Percentiles rank a stretch among this genome's conserved stretches.
These are phyloP conservation scores for Micropterix aruncella DNA, from an alignment of 2,888 invertebrate genomes.

Conservation along the genomic window DNA sequence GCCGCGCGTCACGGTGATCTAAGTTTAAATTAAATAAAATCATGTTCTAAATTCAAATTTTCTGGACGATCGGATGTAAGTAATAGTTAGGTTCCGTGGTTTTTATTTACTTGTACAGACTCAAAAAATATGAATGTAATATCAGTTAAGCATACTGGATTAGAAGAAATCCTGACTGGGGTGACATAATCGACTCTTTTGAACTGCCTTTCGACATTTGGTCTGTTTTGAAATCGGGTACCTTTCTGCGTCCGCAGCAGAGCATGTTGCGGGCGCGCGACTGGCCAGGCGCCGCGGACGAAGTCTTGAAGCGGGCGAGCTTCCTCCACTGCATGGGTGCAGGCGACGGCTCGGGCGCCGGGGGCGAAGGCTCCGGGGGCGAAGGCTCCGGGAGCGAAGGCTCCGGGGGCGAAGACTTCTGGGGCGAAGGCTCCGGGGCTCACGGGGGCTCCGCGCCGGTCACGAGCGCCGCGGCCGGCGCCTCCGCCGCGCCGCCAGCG, in stretches of 20 bases:
- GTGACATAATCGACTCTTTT: too few species aligned
- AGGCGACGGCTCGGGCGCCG: conserved; percentile 45
- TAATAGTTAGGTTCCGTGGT: too few species aligned
- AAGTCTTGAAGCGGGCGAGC: conserved; percentile 65
- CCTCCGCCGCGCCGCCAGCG: conserved; percentile 20
- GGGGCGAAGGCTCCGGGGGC: conserved; percentile 29
- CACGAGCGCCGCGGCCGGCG: conserved; percentile 37
- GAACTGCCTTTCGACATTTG: too few species aligned
- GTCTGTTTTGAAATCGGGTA: too few species aligned
- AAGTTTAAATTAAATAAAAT: too few species aligned
- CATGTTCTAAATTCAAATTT: too few species aligned
- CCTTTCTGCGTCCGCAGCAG: conserved; percentile 92
- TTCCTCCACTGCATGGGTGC: conserved; percentile 76
- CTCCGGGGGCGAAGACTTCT: conserved; percentile 33
- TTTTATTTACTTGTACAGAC: too few species aligned
- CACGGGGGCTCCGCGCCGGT: conserved; percentile 30
- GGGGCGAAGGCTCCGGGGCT: conserved; percentile 23
- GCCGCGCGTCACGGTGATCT: too few species aligned
- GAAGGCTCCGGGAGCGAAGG: conserved; percentile 45
- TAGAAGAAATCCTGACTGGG: too few species aligned
- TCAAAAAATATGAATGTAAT: too few species aligned
- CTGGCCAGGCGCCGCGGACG: conserved; percentile 49
- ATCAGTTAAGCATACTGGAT: too few species aligned
- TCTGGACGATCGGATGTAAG: too few species aligned
- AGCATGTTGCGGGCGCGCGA: conserved; percentile 79